Base-by-base conservation (phyloP, 2,888 invertebrate species). In the Selenia dentaria region DNA sequence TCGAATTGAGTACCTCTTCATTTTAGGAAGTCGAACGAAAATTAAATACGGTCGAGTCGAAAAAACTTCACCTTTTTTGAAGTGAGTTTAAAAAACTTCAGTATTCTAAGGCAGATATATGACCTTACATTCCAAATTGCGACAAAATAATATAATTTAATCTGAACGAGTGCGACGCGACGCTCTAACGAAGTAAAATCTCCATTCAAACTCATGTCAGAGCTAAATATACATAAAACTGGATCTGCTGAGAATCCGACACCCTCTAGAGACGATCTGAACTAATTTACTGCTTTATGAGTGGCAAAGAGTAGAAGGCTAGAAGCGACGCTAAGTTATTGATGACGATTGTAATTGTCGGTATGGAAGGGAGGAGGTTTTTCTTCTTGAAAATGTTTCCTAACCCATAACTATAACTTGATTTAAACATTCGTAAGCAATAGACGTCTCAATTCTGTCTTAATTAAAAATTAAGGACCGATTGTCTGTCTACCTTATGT, bases 181-280 rank as follows among this genome's bases (percentile, higher is more conserved):
- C 16, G 10, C 9, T 32, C 6, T 16, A 24, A 29, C 39, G 32
- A 31, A 39, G 39, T 32, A 12, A 40, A 32, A 31, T 40, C 39
- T 40, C 25, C 39, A 40, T 40, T 32, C 10, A 32, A 10, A 34
- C 34, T 34, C 35, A 34, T 36, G 35, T 35, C 25, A 18, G 31
- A 34, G 22, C 29, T 36, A 32, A 36, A 31, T 43, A 36, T 36
- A 43, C 36, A 43, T 43, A 43, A 43, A 43, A 36, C 43, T 43
- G 43, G 24, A 35, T 42, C 42, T 36, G 12, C 29, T 8, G 18
- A 31, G 43, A 41, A 36, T 43, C 43, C 41, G 34, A 41, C 41
- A 34, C 41, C 18, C 43, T 36, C 31, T 11, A 18, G 39, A 24
- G 36, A 43, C 43, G 33, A 31, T 33, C 41, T 31, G 9, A 25